Evolutionary conservation across 2,888 invertebrate genomes (phyloP).

Genomic region (Tetranychus piercei): DNA sequence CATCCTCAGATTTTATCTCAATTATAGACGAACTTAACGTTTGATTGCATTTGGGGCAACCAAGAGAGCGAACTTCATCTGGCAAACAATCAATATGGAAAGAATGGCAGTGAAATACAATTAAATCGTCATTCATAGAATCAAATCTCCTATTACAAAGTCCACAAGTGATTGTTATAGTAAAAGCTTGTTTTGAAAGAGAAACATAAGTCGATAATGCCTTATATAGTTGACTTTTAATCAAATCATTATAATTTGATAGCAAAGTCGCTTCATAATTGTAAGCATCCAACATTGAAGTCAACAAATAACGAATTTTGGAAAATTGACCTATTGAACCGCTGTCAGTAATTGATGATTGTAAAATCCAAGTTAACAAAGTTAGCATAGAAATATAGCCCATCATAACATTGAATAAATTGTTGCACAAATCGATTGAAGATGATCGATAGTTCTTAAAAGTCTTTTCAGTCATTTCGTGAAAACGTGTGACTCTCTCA

Average conservation of each 20-base stretch:
- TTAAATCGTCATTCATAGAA: slow-evolving; percentile 9
- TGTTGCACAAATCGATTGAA: slow-evolving; percentile 37
- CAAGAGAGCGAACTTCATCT: background rate
- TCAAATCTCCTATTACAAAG: slow-evolving; percentile 32
- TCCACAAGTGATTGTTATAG: slow-evolving; percentile 28
- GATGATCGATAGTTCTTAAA: slow-evolving; percentile 31
- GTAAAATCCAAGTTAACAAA: slow-evolving; percentile 37
- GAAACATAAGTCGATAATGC: slow-evolving; percentile 32
- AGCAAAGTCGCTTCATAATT: slow-evolving; percentile 53
- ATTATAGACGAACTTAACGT: background rate
- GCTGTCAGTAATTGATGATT: slow-evolving; percentile 27
- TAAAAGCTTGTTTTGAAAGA: slow-evolving; percentile 32
- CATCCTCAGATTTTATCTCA: background rate
- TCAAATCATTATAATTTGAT: slow-evolving; percentile 45
- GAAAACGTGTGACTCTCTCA: slow-evolving; percentile 34
- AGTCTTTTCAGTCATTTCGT: slow-evolving; percentile 32
- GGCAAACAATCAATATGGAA: slow-evolving; percentile 3
- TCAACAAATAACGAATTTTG: slow-evolving; percentile 39
- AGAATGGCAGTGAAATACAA: slow-evolving; percentile 4
- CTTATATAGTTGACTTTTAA: slow-evolving; percentile 49
- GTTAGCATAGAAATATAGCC: slow-evolving; percentile 39
- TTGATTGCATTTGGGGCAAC: slow-evolving; percentile 4
- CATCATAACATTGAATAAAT: slow-evolving; percentile 40
- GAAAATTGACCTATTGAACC: background rate
- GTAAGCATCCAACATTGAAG: slow-evolving; percentile 53